Conservation (phyloP, 2,888 invertebrate genomes). For the Melipona beecheii region DNA sequence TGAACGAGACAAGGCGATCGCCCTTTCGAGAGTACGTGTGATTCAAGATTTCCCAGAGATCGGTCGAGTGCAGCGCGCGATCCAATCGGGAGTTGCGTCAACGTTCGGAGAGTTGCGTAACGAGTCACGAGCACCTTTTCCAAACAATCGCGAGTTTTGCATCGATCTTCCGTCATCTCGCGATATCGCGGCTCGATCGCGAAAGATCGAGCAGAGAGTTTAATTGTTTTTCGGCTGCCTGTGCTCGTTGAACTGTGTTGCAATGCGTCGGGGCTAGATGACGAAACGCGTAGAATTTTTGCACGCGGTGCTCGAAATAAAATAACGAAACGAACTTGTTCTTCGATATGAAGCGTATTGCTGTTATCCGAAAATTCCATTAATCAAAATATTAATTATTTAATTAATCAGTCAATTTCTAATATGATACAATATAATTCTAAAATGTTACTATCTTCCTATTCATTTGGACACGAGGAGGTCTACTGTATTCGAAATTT, state of each 20-base stretch:
- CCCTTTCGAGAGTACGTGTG: constrained; percentile 61
- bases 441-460: not conserved
- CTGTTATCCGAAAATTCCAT: too few relatives aligned
- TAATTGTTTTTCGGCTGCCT: not conserved
- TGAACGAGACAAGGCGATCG: constrained; percentile 51
- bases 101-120: constrained; percentile 74
- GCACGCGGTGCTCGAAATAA: too few relatives aligned
- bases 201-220: not conserved
- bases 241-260: too few relatives aligned
- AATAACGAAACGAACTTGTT: too few relatives aligned
- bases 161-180: constrained; percentile 2
- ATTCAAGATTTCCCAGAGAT: constrained; percentile 74
- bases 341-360: too few relatives aligned
- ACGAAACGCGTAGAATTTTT: too few relatives aligned
- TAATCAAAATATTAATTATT: too few relatives aligned
- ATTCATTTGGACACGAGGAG: not conserved
- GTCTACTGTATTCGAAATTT: not conserved
- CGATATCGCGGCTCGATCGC: constrained; percentile 2
- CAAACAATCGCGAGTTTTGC: constrained; percentile 31
- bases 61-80: constrained; percentile 67
- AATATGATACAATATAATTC: too few relatives aligned
- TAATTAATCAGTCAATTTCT: too few relatives aligned
- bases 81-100: constrained; percentile 76
- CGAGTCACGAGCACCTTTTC: constrained; percentile 57
- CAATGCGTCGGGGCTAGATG: too few relatives aligned